Conservation (phyloP, 1,140 invertebrate species). For the Rhyacophila brunnea region DNA sequence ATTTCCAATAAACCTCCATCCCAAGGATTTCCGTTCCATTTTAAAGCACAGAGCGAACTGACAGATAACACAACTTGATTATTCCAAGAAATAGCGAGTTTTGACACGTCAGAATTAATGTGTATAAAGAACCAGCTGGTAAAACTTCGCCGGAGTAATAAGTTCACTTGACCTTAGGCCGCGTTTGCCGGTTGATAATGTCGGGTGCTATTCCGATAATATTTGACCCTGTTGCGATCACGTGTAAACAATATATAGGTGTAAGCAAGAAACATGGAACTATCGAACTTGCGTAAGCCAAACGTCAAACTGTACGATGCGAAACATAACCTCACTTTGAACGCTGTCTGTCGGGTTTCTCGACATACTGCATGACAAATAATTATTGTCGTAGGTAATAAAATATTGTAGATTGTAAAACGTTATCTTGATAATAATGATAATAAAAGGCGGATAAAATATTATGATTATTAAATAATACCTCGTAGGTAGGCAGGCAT, state of each 20-base stretch:
- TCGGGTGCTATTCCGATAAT: not conserved
- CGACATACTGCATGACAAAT: no score
- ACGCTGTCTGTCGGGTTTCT: no score
- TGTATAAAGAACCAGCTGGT: not conserved
- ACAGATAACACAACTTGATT: not conserved
- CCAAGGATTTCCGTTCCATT: constrained; percentile 39
- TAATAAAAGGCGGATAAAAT: no score
- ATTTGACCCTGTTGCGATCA: not conserved
- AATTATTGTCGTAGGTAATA: no score
- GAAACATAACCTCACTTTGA: constrained; percentile 12
- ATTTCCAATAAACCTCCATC: constrained; percentile 53
- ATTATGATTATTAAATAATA: no score
- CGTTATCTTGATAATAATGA: no score
- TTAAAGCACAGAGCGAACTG: not conserved
- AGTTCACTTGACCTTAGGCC: not conserved
- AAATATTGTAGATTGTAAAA: no score
- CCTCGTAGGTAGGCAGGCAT: no score
- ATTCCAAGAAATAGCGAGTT: not conserved
- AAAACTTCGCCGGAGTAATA: not conserved
- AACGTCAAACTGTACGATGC: constrained; percentile 7
- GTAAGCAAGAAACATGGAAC: not conserved
- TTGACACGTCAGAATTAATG: constrained; percentile 2
- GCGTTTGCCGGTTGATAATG: not conserved
- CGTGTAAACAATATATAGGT: no score
- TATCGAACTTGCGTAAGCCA: constrained; percentile 6